phyloP scores from a whole-genome alignment of 2,113 vertebrate species.

The Chloroceryle aenea region DNA sequence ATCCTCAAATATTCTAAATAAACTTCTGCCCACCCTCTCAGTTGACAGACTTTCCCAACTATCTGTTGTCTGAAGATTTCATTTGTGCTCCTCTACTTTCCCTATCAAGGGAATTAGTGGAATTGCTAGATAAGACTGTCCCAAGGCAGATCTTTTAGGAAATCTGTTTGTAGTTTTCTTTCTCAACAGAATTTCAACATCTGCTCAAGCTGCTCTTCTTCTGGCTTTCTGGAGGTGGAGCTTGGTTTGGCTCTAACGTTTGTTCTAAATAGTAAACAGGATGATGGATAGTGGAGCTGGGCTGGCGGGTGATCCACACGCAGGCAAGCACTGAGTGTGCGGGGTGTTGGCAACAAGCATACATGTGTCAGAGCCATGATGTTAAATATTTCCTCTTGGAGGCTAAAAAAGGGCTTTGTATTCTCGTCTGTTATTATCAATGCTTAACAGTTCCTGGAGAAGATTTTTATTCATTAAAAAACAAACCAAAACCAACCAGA shows the following conservation, averaged over 20 bases:
- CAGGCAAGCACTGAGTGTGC: not conserved
- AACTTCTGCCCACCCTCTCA: not conserved
- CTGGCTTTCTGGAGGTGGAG: not conserved
- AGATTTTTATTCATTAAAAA: not conserved
- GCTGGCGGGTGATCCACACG: not conserved
- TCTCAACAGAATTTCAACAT: slow-evolving; percentile 52
- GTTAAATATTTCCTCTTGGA: not conserved
- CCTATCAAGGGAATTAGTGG: slow-evolving; percentile 19
- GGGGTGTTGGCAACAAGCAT: not conserved
- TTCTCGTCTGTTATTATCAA: not conserved
- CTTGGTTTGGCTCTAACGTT: not conserved
- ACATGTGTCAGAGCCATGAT: not conserved
- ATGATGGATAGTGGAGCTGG: not conserved
- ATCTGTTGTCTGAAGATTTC: slow-evolving; percentile 6
- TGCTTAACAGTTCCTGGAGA: not conserved
- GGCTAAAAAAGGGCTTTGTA: not conserved
- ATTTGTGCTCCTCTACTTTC: not conserved
- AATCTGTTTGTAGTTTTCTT: slow-evolving; percentile 54
- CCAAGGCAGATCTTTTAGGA: slow-evolving; percentile 42
- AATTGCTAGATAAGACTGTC: slow-evolving; percentile 48
- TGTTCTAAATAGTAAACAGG: slow-evolving; percentile 18
- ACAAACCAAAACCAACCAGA: not conserved
- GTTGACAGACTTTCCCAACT: slow-evolving; percentile 48
- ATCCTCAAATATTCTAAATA: not conserved
- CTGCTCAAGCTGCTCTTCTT: slow-evolving; percentile 13